Evolutionary conservation across 2,888 invertebrate species (phyloP).

Genomic region (Tillus elongatus): DNA sequence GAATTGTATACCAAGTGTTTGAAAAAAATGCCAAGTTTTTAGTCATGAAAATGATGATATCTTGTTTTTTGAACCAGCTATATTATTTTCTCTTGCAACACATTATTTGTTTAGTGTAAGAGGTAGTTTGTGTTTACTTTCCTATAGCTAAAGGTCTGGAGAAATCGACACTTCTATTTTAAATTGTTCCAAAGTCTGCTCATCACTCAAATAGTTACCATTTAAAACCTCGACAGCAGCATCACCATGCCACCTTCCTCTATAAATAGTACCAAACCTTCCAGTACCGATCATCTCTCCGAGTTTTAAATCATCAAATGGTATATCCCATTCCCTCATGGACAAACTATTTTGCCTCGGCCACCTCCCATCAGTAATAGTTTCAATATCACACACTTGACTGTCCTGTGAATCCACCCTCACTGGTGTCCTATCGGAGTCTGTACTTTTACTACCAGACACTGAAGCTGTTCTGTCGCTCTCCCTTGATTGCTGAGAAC

Average conservation of each 20-base stretch:
- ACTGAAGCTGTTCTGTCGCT: conserved; percentile 64
- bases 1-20: too few species aligned
- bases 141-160: too few species aligned
- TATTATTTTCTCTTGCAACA: too few species aligned
- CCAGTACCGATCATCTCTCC: conserved; percentile 85
- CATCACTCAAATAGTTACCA: conserved; percentile 82
- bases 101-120: too few species aligned
- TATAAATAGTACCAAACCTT: conserved; percentile 87
- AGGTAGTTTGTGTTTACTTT: too few species aligned
- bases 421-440: conserved; percentile 73
- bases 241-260: conserved; percentile 96
- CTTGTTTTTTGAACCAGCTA: too few species aligned
- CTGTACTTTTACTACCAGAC: conserved; percentile 63
- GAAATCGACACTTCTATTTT: conserved; percentile 76
- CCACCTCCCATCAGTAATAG: conserved; percentile 50
- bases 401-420: conserved; percentile 77
- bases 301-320: conserved; percentile 85
- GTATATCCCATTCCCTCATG: conserved; percentile 95
- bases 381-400: conserved; percentile 59
- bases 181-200: conserved; percentile 86
- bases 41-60: too few species aligned
- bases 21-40: too few species aligned
- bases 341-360: conserved; percentile 79
- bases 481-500: conserved; percentile 57
- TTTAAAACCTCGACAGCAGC: conserved; percentile 94